Conservation (phyloP, 2,113 vertebrate species). For the Amphiprion percula region DNA sequence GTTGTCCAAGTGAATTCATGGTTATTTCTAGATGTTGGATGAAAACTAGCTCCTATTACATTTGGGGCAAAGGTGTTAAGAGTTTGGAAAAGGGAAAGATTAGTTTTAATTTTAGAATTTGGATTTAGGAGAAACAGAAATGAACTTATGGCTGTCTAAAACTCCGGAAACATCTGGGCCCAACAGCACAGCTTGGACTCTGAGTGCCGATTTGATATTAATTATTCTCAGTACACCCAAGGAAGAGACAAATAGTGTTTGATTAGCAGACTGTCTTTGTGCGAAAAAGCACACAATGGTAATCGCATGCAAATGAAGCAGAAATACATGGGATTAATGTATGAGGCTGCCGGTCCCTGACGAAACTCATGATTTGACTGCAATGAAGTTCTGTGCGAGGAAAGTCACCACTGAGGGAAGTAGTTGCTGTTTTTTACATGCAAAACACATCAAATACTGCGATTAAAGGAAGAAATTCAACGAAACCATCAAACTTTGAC, state of each 20-base stretch:
- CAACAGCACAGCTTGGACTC: not conserved
- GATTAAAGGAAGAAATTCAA: too few species aligned
- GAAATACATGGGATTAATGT: slow-evolving; percentile 14
- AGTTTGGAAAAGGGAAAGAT: not conserved
- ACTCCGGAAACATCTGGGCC: too few species aligned
- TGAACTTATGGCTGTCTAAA: too few species aligned
- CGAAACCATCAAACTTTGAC: too few species aligned
- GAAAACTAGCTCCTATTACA: not conserved
- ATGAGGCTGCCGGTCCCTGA: slow-evolving; percentile 1
- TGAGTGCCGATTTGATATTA: not conserved
- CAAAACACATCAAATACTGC: too few species aligned
- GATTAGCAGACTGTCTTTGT: slow-evolving; percentile 15
- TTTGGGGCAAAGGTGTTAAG: not conserved
- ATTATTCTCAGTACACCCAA: not conserved
- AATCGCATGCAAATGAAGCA: slow-evolving; percentile 9
- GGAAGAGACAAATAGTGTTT: not conserved
- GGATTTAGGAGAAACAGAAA: not conserved
- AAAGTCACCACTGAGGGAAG: too few species aligned
- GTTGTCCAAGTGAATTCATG: not conserved
- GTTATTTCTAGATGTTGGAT: not conserved
- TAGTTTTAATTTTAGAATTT: not conserved
- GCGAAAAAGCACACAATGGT: slow-evolving; percentile 2
- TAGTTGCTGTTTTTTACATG: too few species aligned
- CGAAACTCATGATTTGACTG: not conserved
- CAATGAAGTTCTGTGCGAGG: not conserved